These are phyloP conservation scores for Tokudaia tokunoshimensis DNA, from an alignment of 2,797 vertebrate species.

Conservation along the genomic window DNA sequence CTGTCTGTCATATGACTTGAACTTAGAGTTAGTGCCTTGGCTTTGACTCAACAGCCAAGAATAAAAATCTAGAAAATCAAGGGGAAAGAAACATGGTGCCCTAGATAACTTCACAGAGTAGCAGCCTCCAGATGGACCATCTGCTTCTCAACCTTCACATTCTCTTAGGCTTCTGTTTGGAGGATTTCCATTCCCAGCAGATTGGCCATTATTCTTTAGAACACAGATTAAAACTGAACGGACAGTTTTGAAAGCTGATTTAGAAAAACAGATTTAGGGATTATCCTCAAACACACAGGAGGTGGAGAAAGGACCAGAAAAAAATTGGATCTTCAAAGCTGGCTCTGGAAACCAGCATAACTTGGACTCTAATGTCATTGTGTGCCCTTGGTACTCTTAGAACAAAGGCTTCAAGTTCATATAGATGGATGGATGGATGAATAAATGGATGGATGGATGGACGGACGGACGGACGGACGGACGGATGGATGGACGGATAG, in stretches of 20 bases:
- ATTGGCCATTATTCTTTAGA: slow-evolving; percentile 50
- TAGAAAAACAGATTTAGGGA: slow-evolving; percentile 15
- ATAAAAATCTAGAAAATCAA: neutral
- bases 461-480: neutral
- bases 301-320: neutral
- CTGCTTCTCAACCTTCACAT: neutral
- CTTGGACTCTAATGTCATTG: neutral
- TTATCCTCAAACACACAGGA: neutral
- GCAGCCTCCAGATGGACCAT: neutral
- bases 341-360: neutral
- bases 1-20: neutral
- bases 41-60: neutral
- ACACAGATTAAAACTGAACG: slow-evolving; percentile 5
- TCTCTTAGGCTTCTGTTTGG: neutral
- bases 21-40: neutral
- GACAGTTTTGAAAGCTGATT: slow-evolving; percentile 33
- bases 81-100: neutral
- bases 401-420: neutral
- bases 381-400: neutral
- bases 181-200: neutral
- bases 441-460: neutral
- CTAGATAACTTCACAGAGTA: neutral
- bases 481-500: neutral
- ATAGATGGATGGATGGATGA: neutral
- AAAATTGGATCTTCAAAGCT: neutral